phyloP scores from a whole-genome alignment of 2,888 invertebrate species.

The Sphaerophoria rueppellii region DNA sequence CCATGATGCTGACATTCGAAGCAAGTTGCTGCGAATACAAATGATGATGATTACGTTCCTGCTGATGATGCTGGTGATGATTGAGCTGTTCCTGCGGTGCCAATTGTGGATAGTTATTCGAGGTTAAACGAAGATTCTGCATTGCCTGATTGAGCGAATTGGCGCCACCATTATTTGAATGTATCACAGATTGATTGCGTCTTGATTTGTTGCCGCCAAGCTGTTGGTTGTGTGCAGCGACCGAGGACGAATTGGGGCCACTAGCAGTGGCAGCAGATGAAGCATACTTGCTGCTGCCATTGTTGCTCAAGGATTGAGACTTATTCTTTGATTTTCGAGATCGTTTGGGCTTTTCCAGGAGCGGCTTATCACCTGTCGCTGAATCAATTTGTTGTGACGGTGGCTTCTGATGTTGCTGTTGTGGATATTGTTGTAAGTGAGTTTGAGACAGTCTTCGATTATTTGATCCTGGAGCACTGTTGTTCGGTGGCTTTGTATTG shows the following conservation, averaged over 20 bases:
- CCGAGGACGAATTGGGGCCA: neutral
- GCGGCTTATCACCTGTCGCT: neutral
- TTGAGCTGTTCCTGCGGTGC: conserved; percentile 58
- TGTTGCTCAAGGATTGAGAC: conserved; percentile 41
- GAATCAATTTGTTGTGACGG: conserved; percentile 21
- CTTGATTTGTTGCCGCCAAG: conserved; percentile 45
- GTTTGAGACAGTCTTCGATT: conserved; percentile 42
- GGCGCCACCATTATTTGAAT: conserved; percentile 57
- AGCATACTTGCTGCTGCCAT: conserved; percentile 23
- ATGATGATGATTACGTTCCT: conserved; percentile 39
- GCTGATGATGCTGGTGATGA: conserved; percentile 56
- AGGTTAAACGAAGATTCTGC: conserved; percentile 77
- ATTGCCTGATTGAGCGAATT: conserved; percentile 77
- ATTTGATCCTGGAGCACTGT: conserved; percentile 2
- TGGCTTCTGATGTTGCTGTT: conserved; percentile 58
- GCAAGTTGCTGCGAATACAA: conserved; percentile 49
- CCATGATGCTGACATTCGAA: conserved; percentile 81
- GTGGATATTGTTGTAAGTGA: conserved; percentile 50
- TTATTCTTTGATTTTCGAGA: conserved; percentile 66
- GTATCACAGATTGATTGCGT: conserved; percentile 72
- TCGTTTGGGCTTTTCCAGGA: conserved; percentile 56
- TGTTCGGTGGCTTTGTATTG: conserved; percentile 32
- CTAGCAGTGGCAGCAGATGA: neutral
- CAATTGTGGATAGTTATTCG: conserved; percentile 72
- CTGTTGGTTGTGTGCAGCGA: conserved; percentile 22